A percentile compares a stretch with the other conserved stretches of the same genome.
Conservation (phyloP, 2,113 vertebrate species). For the Aix galericulata region DNA sequence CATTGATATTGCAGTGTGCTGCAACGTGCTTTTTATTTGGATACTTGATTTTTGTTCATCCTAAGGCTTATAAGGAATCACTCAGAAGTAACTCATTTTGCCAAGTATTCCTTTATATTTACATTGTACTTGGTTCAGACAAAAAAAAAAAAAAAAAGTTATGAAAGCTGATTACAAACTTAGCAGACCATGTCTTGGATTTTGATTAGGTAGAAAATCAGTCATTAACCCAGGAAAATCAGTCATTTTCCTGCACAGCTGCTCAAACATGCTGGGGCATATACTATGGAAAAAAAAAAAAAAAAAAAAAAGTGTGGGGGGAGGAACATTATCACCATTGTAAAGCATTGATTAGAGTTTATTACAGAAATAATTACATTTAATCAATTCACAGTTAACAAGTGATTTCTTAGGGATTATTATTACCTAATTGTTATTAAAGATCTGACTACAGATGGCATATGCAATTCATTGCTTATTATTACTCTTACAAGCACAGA, state of each 20-base stretch:
- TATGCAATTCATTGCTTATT: constrained; percentile 72
- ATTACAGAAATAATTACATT: constrained; percentile 72
- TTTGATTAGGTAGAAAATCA: constrained; percentile 59
- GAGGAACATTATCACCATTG: constrained; percentile 38
- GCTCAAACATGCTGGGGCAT: constrained; percentile 20
- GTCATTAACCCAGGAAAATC: constrained; percentile 48
- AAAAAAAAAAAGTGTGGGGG: too few species aligned
- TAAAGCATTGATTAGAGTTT: constrained; percentile 75
- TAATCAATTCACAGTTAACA: constrained; percentile 71
- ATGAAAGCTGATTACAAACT: constrained; percentile 9
- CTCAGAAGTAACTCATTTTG: constrained; percentile 16
- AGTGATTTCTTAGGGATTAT: constrained; percentile 71
- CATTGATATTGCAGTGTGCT: background rate
- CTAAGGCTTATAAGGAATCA: background rate
- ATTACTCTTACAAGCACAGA: constrained; percentile 78
- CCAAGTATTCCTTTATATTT: background rate
- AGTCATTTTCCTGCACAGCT: constrained; percentile 52
- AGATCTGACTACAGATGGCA: constrained; percentile 73
- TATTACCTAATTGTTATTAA: constrained; percentile 74
- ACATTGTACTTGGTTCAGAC: background rate
- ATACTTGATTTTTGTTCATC: background rate
- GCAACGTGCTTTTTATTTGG: background rate
- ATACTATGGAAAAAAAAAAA: background rate
- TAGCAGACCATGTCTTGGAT: background rate
- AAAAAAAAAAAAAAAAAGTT: background rate